Evolutionary conservation across 2,888 invertebrate genomes (phyloP).

Genomic region (Pseudococcus longispinus): DNA sequence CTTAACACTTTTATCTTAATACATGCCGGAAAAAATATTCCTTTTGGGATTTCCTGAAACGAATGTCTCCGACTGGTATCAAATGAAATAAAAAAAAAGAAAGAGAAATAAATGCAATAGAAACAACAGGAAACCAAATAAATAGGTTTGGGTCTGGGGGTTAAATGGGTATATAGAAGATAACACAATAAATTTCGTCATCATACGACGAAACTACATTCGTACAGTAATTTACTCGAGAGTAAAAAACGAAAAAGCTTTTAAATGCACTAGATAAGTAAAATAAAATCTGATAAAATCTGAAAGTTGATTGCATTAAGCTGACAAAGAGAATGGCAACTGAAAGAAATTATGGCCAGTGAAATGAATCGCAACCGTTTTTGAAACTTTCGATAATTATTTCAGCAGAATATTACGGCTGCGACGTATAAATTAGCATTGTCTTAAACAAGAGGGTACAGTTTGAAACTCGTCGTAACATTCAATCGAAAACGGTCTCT

Average conservation of each 20-base stretch:
- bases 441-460: not conserved
- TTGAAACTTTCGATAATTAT: constrained; percentile 3
- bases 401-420: not conserved
- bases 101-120: constrained; percentile 13
- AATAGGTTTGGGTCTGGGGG: not conserved
- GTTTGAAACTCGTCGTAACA: constrained; percentile 10
- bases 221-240: not conserved
- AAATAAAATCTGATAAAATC: constrained; percentile 21
- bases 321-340: not conserved
- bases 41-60: not conserved
- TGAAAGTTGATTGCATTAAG: constrained; percentile 4
- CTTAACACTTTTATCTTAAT: not conserved
- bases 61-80: not conserved
- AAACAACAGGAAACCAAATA: constrained; percentile 33
- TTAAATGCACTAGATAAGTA: not conserved
- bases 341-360: not conserved
- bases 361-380: not conserved
- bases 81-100: not conserved
- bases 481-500: not conserved
- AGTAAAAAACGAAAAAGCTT: constrained; percentile 9
- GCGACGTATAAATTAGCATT: not conserved
- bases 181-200: constrained; percentile 35
- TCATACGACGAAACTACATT: constrained; percentile 11
- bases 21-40: not conserved
- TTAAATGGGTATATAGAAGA: not conserved